phyloP scores from a whole-genome alignment of 2,888 invertebrate genomes.

The Eurois occulta region DNA sequence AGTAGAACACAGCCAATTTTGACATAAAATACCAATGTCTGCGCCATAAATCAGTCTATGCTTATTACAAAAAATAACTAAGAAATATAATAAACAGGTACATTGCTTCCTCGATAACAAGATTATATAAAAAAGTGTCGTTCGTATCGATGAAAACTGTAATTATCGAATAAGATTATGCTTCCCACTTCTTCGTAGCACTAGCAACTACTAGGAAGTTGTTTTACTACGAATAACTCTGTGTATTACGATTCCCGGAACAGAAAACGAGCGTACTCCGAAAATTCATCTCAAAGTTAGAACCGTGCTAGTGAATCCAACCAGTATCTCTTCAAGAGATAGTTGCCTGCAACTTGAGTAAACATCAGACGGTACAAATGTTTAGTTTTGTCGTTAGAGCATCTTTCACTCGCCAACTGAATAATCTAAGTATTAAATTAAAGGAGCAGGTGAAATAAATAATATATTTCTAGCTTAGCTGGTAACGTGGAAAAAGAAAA shows the following conservation, averaged over 20 bases:
- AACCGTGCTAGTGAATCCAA: background rate
- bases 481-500: background rate
- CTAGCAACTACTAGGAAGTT: too few relatives aligned
- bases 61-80: background rate
- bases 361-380: background rate
- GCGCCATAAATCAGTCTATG: background rate
- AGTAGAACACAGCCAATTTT: background rate
- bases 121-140: background rate
- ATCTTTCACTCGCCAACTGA: background rate
- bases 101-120: background rate
- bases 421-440: background rate
- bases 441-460: background rate
- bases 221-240: background rate
- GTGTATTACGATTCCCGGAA: background rate
- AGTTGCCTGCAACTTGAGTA: background rate
- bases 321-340: background rate
- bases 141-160: background rate
- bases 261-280: background rate
- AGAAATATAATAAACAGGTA: background rate
- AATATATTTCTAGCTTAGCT: background rate
- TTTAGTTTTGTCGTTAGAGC: background rate
- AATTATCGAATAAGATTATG: background rate
- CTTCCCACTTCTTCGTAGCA: background rate
- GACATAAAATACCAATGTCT: background rate
- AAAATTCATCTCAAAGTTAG: background rate